Conservation (phyloP, 1,140 invertebrate genomes). For the Phthorimaea operculella region DNA sequence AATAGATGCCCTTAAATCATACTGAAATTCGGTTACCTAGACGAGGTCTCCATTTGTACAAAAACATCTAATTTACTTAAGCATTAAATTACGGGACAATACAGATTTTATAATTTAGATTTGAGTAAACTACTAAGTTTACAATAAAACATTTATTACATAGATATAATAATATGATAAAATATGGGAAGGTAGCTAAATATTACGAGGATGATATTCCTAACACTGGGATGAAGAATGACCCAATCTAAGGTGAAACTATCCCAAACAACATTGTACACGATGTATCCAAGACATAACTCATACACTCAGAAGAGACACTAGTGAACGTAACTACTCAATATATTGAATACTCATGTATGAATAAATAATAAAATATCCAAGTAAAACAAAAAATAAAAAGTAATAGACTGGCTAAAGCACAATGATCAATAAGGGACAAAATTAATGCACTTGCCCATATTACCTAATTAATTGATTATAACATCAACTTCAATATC, state of each 20-base stretch:
- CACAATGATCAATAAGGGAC: slow-evolving; percentile 58
- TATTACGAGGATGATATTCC: slow-evolving; percentile 42
- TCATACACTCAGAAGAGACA: neutral
- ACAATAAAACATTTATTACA: slow-evolving; percentile 63
- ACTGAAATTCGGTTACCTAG: slow-evolving; percentile 66
- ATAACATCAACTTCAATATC: slow-evolving; percentile 66
- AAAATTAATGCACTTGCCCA: slow-evolving; percentile 66
- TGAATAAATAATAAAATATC: slow-evolving; percentile 69
- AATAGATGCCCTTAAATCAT: slow-evolving; percentile 38
- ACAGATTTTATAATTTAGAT: slow-evolving; percentile 58
- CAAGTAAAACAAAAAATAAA: slow-evolving; percentile 64
- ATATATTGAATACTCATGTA: slow-evolving; percentile 42
- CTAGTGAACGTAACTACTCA: slow-evolving; percentile 23
- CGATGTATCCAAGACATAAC: slow-evolving; percentile 18
- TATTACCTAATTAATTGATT: slow-evolving; percentile 64
- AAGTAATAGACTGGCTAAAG: slow-evolving; percentile 59
- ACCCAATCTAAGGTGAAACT: slow-evolving; percentile 10
- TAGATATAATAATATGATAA: slow-evolving; percentile 58
- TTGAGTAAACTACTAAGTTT: slow-evolving; percentile 57
- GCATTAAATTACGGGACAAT: slow-evolving; percentile 52
- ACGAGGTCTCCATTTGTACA: slow-evolving; percentile 65
- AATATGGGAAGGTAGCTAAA: slow-evolving; percentile 52
- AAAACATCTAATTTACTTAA: slow-evolving; percentile 50
- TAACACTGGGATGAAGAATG: slow-evolving; percentile 44
- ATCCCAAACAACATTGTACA: slow-evolving; percentile 3